phyloP scores from a whole-genome alignment of 2,888 invertebrate species.

The Falcaria lacertinaria region DNA sequence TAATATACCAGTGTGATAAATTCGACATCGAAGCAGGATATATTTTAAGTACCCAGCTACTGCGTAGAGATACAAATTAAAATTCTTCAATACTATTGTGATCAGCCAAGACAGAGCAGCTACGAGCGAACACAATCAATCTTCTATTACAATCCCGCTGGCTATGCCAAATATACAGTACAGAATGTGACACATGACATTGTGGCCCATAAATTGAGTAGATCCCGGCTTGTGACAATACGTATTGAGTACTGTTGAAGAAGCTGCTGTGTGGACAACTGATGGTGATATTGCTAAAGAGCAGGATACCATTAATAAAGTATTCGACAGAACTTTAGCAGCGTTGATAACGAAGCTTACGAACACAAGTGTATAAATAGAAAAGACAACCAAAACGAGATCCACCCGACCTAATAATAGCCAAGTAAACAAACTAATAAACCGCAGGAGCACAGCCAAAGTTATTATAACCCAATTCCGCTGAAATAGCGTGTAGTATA shows the following conservation, averaged over 20 bases:
- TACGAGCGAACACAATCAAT: slow-evolving; percentile 13
- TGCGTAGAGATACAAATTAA: background rate
- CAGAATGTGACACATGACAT: slow-evolving; percentile 2
- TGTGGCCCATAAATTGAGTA: slow-evolving; percentile 13
- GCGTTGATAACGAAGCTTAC: too few species aligned
- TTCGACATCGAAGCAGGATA: background rate
- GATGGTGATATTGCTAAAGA: too few species aligned
- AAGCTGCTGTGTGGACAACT: too few species aligned
- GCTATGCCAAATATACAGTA: slow-evolving; percentile 14
- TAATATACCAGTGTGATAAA: too few species aligned
- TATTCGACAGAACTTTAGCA: too few species aligned
- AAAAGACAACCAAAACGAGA: background rate
- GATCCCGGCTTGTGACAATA: slow-evolving; percentile 9
- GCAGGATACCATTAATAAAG: too few species aligned
- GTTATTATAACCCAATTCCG: background rate
- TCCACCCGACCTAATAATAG: background rate
- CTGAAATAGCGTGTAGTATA: background rate
- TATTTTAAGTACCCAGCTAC: too few species aligned
- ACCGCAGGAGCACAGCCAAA: background rate
- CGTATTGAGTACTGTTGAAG: background rate
- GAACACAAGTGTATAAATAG: too few species aligned
- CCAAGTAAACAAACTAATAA: background rate
- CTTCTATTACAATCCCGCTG: slow-evolving; percentile 5
- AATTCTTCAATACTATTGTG: slow-evolving; percentile 1
- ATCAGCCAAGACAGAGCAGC: slow-evolving; percentile 13